Percentiles rank a stretch among this genome's conserved stretches.
phyloP scores from a whole-genome alignment of 1,140 invertebrate species.

The Aphaenogaster rudis region DNA sequence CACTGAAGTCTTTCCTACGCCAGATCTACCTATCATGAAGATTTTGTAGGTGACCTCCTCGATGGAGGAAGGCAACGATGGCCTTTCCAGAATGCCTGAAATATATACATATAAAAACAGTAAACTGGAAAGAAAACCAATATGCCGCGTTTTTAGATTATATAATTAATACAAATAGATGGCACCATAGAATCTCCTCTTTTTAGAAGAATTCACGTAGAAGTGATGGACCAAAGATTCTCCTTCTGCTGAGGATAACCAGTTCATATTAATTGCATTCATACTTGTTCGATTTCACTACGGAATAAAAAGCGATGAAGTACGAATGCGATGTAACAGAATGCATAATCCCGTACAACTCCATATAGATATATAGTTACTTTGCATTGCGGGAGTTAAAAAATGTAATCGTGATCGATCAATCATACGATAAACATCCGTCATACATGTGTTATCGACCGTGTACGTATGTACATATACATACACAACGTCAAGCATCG shows the following conservation, averaged over 20 bases:
- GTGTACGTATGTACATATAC: not conserved
- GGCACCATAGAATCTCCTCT: conserved; percentile 85
- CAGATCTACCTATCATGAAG: conserved; percentile 88
- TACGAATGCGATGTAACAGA: not conserved
- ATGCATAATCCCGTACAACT: not conserved
- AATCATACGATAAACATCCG: not conserved
- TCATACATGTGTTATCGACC: not conserved
- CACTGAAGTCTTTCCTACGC: conserved; percentile 88
- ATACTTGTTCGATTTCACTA: conserved; percentile 28
- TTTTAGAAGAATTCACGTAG: conserved; percentile 83
- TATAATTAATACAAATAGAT: conserved; percentile 1
- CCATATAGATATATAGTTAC: not conserved
- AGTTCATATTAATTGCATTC: conserved; percentile 82
- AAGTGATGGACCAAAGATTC: conserved; percentile 86
- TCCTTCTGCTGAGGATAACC: conserved; percentile 85
- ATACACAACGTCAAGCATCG: not conserved
- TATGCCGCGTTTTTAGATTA: not conserved
- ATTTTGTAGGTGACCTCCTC: conserved; percentile 89
- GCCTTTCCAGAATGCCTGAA: conserved; percentile 88
- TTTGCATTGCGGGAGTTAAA: not conserved
- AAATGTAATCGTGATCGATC: not conserved
- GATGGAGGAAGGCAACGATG: conserved; percentile 85
- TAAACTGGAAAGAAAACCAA: not conserved
- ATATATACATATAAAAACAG: conserved; percentile 64
- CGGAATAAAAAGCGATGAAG: not conserved